These are phyloP conservation scores for Trachelus iudaicus DNA, from an alignment of 2,888 invertebrate genomes.

Conservation along the genomic window DNA sequence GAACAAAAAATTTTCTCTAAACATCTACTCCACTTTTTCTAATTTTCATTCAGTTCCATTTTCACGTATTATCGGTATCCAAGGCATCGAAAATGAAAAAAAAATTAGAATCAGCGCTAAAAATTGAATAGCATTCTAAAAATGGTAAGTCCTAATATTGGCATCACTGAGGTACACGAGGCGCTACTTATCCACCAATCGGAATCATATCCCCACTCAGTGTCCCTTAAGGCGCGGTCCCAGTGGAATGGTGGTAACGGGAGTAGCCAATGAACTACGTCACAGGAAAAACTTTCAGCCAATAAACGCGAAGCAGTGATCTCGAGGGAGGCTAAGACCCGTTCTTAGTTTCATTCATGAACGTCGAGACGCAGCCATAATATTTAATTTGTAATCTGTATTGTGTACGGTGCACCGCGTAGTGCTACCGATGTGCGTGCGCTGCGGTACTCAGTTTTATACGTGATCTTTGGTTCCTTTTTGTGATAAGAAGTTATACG, in stretches of 20 bases:
- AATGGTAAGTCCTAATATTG: neutral
- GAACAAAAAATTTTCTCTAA: neutral
- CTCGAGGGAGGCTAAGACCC: constrained; percentile 42
- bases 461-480: constrained; percentile 44
- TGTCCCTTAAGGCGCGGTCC: constrained; percentile 6
- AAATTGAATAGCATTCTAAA: neutral
- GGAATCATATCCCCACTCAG: constrained; percentile 6
- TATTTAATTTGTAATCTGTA: constrained; percentile 58
- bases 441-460: constrained; percentile 39
- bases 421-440: constrained; percentile 59
- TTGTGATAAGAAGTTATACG: constrained; percentile 36
- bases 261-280: constrained; percentile 21
- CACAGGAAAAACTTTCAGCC: constrained; percentile 19
- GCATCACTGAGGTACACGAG: constrained; percentile 3
- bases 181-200: constrained; percentile 19
- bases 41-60: neutral
- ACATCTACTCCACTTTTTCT: neutral
- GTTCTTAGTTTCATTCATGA: constrained; percentile 64
- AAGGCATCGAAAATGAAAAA: neutral
- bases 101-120: neutral
- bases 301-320: constrained; percentile 33
- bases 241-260: constrained; percentile 5
- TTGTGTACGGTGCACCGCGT: constrained; percentile 57
- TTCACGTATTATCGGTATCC: neutral
- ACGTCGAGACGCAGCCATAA: constrained; percentile 53